Base-by-base conservation (phyloP, 2,888 invertebrate species). In the Lycaena phlaeas region DNA sequence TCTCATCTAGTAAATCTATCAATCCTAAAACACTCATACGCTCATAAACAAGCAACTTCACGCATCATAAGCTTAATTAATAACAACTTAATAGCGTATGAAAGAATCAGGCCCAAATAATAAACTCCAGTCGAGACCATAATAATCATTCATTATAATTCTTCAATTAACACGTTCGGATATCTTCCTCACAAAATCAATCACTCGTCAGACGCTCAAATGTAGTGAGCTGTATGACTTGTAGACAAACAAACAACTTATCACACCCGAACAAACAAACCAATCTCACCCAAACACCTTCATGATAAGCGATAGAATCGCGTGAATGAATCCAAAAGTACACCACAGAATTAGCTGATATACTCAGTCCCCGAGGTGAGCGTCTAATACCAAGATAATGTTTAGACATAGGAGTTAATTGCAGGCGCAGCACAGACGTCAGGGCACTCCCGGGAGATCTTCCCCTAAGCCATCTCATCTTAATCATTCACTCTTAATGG, bases 401-500 rank as follows among this genome's bases (percentile, higher is more conserved):
- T 61, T 58, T 60, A 61, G 60, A 73, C 72, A 71, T 67, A 64
- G 74, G 68, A 78, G 78, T 77, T 82, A 82, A 82, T 81, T 81
- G 78, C 68, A 70, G 77, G 72, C 75, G 66, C 57, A 66, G 77
- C 68, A 71, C 66, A 51, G 58, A 59, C 63, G 61, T 56, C 62
- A 50, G 63, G 68, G 65, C 70, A 72, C n/a, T 77, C 79, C 48
- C 45, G 64, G 61, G 71, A 58, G 49, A 38, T 44, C 40, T 29
- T 36, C 42, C 48, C 48, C 48, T 48, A 51, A 45, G 54, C 50
- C 29, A 44, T 27, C 50, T 61, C 62, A 68, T 71, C 74, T 73
- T 78, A 78, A 81, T 79, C 79, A 81, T 81, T 81, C 64, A 76
- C 65, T 74, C 57, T 61, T 75, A 77, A 78, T 76, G 77, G 74